Evolutionary conservation across 2,797 vertebrate genomes (phyloP).

Genomic region (Knipowitschia caucasica): DNA sequence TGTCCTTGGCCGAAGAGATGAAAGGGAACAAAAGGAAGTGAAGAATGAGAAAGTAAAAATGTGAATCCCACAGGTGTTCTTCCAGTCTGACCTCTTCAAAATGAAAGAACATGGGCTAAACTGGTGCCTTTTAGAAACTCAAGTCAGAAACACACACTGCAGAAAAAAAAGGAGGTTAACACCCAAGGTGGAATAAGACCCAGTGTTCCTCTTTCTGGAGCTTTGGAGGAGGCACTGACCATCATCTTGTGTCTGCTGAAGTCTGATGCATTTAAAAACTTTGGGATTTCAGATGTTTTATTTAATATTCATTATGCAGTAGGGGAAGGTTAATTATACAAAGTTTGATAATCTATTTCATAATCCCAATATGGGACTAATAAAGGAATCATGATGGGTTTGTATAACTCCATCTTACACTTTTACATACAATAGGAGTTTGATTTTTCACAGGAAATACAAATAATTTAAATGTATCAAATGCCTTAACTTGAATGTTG

Average conservation of each 20-base stretch:
- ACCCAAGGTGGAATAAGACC: slow-evolving; percentile 39
- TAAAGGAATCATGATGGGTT: too few relatives aligned
- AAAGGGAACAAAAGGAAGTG: slow-evolving; percentile 18
- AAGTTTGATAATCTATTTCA: too few relatives aligned
- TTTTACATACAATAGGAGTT: too few relatives aligned
- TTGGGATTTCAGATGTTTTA: slow-evolving; percentile 13
- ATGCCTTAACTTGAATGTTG: too few relatives aligned
- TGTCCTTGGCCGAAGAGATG: slow-evolving; percentile 41
- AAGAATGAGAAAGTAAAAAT: slow-evolving; percentile 29
- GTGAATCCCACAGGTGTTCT: slow-evolving; percentile 51
- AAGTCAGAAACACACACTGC: slow-evolving; percentile 32
- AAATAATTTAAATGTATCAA: too few relatives aligned
- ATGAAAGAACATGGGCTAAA: slow-evolving; percentile 53
- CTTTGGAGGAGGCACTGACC: slow-evolving; percentile 24
- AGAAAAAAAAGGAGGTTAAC: slow-evolving; percentile 40
- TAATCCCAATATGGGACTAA: too few relatives aligned
- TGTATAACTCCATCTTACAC: too few relatives aligned
- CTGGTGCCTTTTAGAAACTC: slow-evolving; percentile 35
- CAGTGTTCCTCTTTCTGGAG: slow-evolving; percentile 25
- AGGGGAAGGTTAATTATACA: too few relatives aligned
- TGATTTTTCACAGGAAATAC: too few relatives aligned
- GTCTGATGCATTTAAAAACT: slow-evolving; percentile 26
- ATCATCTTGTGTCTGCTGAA: slow-evolving; percentile 28
- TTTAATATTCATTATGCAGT: too few relatives aligned
- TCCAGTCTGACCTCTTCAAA: slow-evolving; percentile 48